These are phyloP conservation scores for Ciconia stormi DNA, from an alignment of 2,113 vertebrate genomes.

Conservation along the genomic window DNA sequence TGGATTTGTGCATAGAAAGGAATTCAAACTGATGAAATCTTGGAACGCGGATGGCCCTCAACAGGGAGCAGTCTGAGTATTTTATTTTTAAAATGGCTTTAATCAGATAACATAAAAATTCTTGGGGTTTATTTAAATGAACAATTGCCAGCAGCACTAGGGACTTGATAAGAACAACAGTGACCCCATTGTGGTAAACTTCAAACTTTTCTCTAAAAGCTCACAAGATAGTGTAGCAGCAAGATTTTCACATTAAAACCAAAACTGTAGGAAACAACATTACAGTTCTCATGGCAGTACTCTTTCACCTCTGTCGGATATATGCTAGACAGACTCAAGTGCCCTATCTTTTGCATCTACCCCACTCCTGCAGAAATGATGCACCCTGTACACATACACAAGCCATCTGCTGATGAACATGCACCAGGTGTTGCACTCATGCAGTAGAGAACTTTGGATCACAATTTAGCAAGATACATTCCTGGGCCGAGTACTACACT, in stretches of 20 bases:
- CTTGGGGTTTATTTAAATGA: background rate
- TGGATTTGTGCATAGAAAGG: background rate
- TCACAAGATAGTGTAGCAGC: background rate
- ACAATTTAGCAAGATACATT: background rate
- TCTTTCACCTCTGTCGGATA: background rate
- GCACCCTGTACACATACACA: background rate
- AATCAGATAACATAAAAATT: background rate
- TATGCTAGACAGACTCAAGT: background rate
- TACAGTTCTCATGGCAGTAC: background rate
- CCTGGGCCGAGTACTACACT: background rate
- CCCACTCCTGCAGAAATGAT: background rate
- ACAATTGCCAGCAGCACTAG: background rate
- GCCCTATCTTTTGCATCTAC: background rate
- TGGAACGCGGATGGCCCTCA: background rate
- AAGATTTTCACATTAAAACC: background rate
- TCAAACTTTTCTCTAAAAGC: background rate
- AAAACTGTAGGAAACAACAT: background rate
- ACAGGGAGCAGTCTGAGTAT: background rate
- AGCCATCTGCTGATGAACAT: background rate
- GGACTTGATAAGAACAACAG: background rate
- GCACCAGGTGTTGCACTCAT: background rate
- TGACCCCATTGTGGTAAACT: background rate
- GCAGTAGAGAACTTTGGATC: background rate
- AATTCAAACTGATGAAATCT: background rate
- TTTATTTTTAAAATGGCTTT: slow-evolving; percentile 12